phyloP scores from a whole-genome alignment of 2,113 vertebrate genomes.

The Nannospalax galili region DNA sequence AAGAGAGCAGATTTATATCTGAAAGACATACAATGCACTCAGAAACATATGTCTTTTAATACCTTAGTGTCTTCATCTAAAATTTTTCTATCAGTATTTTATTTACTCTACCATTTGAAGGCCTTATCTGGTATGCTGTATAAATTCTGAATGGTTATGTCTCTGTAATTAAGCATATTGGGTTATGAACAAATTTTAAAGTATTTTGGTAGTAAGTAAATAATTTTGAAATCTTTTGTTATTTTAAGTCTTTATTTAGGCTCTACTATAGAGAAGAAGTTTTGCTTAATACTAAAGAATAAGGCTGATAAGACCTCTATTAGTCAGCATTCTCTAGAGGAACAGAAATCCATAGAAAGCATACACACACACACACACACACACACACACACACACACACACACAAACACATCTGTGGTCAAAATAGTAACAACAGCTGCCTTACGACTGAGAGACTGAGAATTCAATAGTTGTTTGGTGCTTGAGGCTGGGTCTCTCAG shows the following conservation, averaged over 20 bases:
- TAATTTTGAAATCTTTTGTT: background rate
- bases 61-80: background rate
- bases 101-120: background rate
- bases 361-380: background rate
- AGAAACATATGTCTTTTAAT: background rate
- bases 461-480: no score
- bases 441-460: no score
- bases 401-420: background rate
- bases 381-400: background rate
- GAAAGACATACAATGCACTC: background rate
- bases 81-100: background rate
- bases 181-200: constrained; percentile 15
- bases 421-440: no score
- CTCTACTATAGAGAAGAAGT: background rate
- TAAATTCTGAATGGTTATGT: background rate
- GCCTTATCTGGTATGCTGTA: background rate
- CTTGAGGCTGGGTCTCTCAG: no score
- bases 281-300: background rate
- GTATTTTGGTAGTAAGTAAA: background rate
- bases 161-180: constrained; percentile 7
- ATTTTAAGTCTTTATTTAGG: constrained; percentile 44
- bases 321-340: background rate
- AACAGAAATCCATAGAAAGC: background rate
- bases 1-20: background rate
- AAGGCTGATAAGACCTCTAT: background rate